A percentile compares a stretch with the other conserved stretches of the same genome.
These are phyloP conservation scores for Diplodus puntazzo DNA, from an alignment of 2,797 vertebrate species.

Conservation along the genomic window DNA sequence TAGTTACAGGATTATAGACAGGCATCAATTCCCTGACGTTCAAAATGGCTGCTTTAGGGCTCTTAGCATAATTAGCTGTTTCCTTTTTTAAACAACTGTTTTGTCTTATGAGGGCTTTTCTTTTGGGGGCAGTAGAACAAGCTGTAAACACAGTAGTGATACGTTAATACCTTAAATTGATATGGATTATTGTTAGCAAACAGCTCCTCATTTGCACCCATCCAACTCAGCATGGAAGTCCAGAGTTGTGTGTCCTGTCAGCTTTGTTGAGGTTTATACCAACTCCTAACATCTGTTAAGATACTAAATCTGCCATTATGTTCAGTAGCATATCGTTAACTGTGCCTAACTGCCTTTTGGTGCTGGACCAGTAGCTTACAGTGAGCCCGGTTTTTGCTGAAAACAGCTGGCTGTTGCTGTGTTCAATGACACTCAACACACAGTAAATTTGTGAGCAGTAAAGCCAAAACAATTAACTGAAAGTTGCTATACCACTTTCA, in stretches of 20 bases:
- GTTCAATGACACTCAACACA: neutral
- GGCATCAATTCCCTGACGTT: neutral
- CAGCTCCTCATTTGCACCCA: neutral
- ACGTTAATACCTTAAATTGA: neutral
- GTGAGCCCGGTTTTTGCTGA: neutral
- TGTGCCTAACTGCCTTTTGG: neutral
- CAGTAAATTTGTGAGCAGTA: neutral
- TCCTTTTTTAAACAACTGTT: neutral
- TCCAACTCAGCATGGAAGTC: neutral
- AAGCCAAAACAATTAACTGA: neutral
- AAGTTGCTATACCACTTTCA: too few relatives aligned
- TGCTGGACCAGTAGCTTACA: neutral
- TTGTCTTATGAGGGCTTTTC: neutral
- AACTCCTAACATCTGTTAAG: neutral
- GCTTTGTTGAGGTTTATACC: neutral
- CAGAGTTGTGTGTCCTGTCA: neutral
- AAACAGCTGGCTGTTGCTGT: neutral
- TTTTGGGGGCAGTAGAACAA: neutral
- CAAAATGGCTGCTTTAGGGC: constrained; percentile 4
- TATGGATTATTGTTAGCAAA: neutral
- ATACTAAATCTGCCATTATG: neutral
- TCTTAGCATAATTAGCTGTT: neutral
- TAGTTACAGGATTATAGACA: constrained; percentile 8
- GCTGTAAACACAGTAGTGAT: neutral
- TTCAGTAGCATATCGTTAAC: neutral